phyloP scores from a whole-genome alignment of 64 coral and sea anemone genomes.

The Porites lutea region DNA sequence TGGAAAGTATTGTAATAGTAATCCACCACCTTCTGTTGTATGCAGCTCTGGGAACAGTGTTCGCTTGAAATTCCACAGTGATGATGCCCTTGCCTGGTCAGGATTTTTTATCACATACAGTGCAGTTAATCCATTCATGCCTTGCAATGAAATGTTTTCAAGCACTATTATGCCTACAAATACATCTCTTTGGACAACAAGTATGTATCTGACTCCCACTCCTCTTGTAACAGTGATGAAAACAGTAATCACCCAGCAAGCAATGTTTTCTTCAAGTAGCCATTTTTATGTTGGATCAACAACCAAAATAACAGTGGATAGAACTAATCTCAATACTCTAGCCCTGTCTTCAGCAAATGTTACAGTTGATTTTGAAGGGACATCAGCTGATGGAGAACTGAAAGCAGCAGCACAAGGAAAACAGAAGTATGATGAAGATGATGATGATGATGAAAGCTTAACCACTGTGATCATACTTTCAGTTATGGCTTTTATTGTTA shows the following conservation, averaged over 20 bases:
- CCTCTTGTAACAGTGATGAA: neutral
- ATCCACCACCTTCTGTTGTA: constrained; percentile 72
- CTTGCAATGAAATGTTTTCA: constrained; percentile 58
- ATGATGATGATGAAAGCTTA: constrained; percentile 65
- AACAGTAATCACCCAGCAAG: neutral
- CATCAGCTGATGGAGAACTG: constrained; percentile 15
- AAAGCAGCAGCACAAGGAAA: constrained; percentile 9
- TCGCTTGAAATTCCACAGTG: constrained; percentile 73
- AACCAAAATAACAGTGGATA: neutral
- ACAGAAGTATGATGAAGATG: constrained; percentile 41
- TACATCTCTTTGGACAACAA: constrained; percentile 1
- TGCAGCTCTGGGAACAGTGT: constrained; percentile 73
- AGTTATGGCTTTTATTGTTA: constrained; percentile 77
- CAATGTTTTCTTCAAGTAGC: neutral
- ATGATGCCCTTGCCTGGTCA: constrained; percentile 75
- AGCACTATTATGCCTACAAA: constrained; percentile 52
- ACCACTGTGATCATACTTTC: constrained; percentile 85
- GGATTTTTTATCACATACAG: constrained; percentile 78
- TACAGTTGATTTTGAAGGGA: constrained; percentile 4
- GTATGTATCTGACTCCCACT: neutral
- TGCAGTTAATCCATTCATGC: constrained; percentile 47
- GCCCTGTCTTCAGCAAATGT: neutral
- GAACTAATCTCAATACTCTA: neutral
- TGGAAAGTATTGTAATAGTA: constrained; percentile 81
- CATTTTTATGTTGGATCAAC: neutral